Evolutionary conservation across 2,888 invertebrate genomes (phyloP).

Genomic region (Galeopsomyia nigrocyanea): DNA sequence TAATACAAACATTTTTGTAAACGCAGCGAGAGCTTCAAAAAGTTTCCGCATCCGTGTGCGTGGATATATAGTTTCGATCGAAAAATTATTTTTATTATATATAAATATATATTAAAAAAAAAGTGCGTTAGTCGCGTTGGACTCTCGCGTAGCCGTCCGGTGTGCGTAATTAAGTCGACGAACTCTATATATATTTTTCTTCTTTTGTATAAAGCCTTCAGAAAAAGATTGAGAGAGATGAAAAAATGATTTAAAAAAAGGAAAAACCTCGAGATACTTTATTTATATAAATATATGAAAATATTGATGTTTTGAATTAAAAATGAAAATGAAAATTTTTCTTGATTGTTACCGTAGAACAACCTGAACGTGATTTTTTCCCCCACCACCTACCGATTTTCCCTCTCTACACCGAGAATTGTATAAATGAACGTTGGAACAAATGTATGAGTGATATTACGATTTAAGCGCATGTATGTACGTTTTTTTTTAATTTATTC

Average conservation of each 20-base stretch:
- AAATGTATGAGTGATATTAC: too few species aligned
- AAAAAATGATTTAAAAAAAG: constrained; percentile 61
- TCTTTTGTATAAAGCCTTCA: constrained; percentile 54
- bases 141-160: constrained; percentile 34
- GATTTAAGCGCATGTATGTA: too few species aligned
- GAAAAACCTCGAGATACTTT: constrained; percentile 37
- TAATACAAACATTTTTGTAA: too few species aligned
- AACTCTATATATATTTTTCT: constrained; percentile 36
- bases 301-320: constrained; percentile 66
- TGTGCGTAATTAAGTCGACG: constrained; percentile 48
- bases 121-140: too few species aligned
- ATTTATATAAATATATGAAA: constrained; percentile 62
- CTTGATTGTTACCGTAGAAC: constrained; percentile 64
- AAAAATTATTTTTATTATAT: too few species aligned
- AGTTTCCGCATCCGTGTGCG: too few species aligned
- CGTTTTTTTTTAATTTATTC: not conserved
- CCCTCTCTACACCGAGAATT: constrained; percentile 7
- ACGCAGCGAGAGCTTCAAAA: too few species aligned
- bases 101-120: too few species aligned
- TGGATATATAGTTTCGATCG: too few species aligned
- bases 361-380: constrained; percentile 49
- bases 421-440: not conserved
- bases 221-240: constrained; percentile 31
- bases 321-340: constrained; percentile 42
- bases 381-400: constrained; percentile 3